phyloP scores from a whole-genome alignment of 2,888 invertebrate species.

The Alloplasta piceator region DNA sequence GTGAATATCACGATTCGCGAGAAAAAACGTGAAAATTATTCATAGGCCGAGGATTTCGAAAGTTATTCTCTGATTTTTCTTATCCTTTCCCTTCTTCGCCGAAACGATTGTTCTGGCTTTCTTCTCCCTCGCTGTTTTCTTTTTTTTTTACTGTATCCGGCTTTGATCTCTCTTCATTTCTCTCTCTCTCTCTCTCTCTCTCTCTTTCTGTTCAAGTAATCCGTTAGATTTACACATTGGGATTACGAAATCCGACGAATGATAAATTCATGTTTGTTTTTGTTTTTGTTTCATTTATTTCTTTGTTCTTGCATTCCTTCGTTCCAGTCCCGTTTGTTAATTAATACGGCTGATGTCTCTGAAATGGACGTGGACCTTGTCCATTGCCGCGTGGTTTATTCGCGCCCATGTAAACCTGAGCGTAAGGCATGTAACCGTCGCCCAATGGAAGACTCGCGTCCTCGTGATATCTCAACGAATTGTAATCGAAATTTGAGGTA shows the following conservation, averaged over 20 bases:
- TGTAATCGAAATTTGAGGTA: conserved; percentile 82
- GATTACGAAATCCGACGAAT: conserved; percentile 64
- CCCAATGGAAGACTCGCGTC: conserved; percentile 76
- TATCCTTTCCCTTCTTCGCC: not conserved
- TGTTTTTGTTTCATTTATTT: conserved; percentile 34
- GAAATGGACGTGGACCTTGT: conserved; percentile 82
- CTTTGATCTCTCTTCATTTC: conserved; percentile 55
- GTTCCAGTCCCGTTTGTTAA: conserved; percentile 59
- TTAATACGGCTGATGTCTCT: conserved; percentile 83
- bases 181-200: conserved; percentile 54
- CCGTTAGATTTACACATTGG: conserved; percentile 64
- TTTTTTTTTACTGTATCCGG: conserved; percentile 30
- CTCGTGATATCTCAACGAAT: conserved; percentile 62
- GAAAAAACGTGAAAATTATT: not conserved
- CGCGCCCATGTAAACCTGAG: conserved; percentile 71
- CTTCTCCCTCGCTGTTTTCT: conserved; percentile 39
- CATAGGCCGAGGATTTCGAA: conserved; percentile 37
- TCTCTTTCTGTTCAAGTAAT: conserved; percentile 55
- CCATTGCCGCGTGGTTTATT: conserved; percentile 81
- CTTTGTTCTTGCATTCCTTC: conserved; percentile 2
- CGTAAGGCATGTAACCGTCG: conserved; percentile 79
- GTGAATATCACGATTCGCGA: conserved; percentile 2
- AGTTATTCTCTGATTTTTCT: conserved; percentile 21
- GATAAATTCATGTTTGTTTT: not conserved
- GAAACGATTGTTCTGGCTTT: not conserved